Evolutionary conservation across 1,140 invertebrate genomes (phyloP), one percentile per base, ranked within the genome.

Genomic region (Drosophila pandora): DNA sequence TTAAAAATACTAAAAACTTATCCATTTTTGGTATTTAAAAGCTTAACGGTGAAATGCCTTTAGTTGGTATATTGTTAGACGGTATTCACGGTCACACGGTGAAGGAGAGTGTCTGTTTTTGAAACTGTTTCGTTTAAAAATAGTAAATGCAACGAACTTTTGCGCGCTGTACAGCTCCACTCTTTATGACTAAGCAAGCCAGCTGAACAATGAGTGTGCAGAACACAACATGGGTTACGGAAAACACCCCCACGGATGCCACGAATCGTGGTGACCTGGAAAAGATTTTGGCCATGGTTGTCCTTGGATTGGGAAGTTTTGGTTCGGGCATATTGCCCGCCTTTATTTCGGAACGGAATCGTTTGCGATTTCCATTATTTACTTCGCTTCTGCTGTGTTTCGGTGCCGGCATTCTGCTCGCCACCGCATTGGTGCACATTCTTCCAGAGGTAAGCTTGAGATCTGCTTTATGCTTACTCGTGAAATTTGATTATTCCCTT

Each of bases 331-430:
- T 96, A 76, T 69, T 95, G 2, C 96, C 96, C 1, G 92, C 92
- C 0, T 93, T 93, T 47, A 93, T 95, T 56, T 93, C 93, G 2
- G 92, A 93, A 13, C 91, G 92, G n/a, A 92, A 93, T 37, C 91
- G 93, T 37, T 92, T 93, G 55, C 80, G 92, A 13, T 93, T 93
- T 48, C 94, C 94, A n/a, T 77, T 95, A 2, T 76, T 94, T 3
- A 92, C 95, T 8, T 96, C 95, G 7, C 92, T 93, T 10, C 88
- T 96, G 8, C 93, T 97, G 0, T 97, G 96, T 80, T 96, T 97
- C 71, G 96, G 96, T 22, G 97, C 95, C 3, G 97, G 97, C 0
- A 96, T 98, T 6, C 93, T 98, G 28, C 90, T 98, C 13, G 96
- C 95, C 0, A 97, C 97, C 1, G 95, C 96, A 21, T 91, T 97